phyloP scores from a whole-genome alignment of 2,113 vertebrate species.

The Pomatorhinus ruficollis region DNA sequence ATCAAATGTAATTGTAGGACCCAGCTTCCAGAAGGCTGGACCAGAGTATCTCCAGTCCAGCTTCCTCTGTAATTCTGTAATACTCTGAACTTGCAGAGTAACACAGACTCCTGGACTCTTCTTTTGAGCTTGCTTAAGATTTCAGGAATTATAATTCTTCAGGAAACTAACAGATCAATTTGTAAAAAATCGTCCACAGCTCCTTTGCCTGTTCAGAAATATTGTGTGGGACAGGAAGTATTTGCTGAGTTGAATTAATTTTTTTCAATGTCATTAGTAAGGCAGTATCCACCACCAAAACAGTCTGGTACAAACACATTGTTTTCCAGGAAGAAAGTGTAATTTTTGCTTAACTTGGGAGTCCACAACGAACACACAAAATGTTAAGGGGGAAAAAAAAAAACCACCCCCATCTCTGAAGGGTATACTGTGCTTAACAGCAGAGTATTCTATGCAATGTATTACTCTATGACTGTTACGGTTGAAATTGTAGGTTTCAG shows the following conservation, averaged over 20 bases:
- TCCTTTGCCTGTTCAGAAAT: neutral
- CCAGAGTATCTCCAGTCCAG: neutral
- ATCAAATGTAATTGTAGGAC: neutral
- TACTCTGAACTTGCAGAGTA: neutral
- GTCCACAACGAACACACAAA: neutral
- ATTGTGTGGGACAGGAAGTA: neutral
- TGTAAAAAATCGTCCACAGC: neutral
- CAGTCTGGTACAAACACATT: neutral
- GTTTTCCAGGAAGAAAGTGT: neutral
- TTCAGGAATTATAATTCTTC: neutral
- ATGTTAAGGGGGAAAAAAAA: neutral
- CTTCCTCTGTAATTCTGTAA: neutral
- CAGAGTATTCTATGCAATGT: neutral
- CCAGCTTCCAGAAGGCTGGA: neutral
- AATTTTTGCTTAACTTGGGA: neutral
- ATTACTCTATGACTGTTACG: neutral
- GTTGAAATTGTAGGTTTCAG: neutral
- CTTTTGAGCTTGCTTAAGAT: neutral
- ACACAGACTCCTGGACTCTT: neutral
- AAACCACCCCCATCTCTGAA: neutral
- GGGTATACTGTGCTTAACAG: neutral
- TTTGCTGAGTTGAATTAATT: neutral
- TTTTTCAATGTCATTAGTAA: neutral
- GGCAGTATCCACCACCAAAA: neutral
- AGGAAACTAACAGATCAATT: neutral